phyloP scores from a whole-genome alignment of 2,888 invertebrate species.

The Cosmopolites sordidus region DNA sequence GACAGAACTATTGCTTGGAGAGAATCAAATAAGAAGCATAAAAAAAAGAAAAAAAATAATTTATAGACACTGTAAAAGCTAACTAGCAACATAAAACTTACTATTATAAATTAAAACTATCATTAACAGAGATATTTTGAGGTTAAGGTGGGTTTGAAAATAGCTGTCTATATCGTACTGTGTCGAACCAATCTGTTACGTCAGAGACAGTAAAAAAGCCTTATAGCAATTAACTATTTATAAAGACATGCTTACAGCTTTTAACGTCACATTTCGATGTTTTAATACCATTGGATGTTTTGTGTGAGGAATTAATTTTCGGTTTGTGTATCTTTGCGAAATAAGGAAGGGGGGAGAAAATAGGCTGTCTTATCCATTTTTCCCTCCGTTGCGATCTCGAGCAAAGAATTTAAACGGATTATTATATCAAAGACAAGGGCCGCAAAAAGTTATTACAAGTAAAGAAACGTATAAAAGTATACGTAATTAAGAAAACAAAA shows the following conservation, averaged over 20 bases:
- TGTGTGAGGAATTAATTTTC: conserved; percentile 32
- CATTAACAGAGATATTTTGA: too few relatives aligned
- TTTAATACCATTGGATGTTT: conserved; percentile 32
- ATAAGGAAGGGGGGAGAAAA: conserved; percentile 8
- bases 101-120: too few relatives aligned
- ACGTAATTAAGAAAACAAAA: conserved; percentile 39
- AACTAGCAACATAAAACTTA: too few relatives aligned
- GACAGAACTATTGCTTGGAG: too few relatives aligned
- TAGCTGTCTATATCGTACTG: too few relatives aligned
- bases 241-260: conserved; percentile 15
- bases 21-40: too few relatives aligned
- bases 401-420: conserved; percentile 30
- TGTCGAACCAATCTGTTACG: too few relatives aligned
- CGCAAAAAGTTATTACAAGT: conserved; percentile 28
- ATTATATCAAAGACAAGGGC: conserved; percentile 26
- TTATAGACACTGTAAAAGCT: too few relatives aligned
- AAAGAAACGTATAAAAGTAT: conserved; percentile 35
- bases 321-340: conserved; percentile 28
- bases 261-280: conserved; percentile 31
- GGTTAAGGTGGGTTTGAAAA: too few relatives aligned
- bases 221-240: conserved; percentile 18
- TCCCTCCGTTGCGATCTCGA: background rate
- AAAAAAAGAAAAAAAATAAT: too few relatives aligned
- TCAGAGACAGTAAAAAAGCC: too few relatives aligned
- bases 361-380: conserved; percentile 13